phyloP scores from a whole-genome alignment of 2,797 vertebrate species.

The Neosilurus mollespiculum region DNA sequence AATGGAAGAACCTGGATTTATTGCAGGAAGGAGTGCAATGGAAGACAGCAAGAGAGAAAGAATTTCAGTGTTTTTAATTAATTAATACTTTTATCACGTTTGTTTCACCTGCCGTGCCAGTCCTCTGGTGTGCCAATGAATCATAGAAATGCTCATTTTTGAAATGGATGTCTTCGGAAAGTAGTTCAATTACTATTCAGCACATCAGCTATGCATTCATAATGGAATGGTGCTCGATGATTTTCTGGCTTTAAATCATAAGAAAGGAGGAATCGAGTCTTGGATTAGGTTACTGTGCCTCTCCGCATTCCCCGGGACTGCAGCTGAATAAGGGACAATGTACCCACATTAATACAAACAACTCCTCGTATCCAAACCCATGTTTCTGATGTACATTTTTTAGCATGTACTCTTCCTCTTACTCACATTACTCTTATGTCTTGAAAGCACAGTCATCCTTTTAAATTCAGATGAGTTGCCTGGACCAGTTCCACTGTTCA shows the following conservation, averaged over 20 bases:
- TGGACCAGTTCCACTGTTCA: too few relatives aligned
- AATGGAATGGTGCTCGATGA: conserved; percentile 6
- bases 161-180: conserved; percentile 24
- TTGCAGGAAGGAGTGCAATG: conserved; percentile 18
- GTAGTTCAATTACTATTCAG: conserved; percentile 52
- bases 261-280: neutral
- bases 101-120: conserved; percentile 49
- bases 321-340: neutral
- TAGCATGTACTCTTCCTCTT: neutral
- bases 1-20: conserved; percentile 48
- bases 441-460: too few relatives aligned
- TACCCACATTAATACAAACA: neutral
- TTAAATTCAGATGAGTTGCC: too few relatives aligned
- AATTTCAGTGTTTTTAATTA: conserved; percentile 48
- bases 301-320: neutral
- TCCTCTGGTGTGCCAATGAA: conserved; percentile 33
- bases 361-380: neutral
- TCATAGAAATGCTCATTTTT: conserved; percentile 27
- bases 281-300: neutral
- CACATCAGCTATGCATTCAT: neutral
- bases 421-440: neutral
- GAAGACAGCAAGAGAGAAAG: conserved; percentile 22
- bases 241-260: conserved; percentile 32
- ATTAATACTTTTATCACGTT: conserved; percentile 57
- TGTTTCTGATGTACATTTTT: neutral